Evolutionary conservation across 2,113 vertebrate species (phyloP).

Genomic region (Pogonocichla stellata): DNA sequence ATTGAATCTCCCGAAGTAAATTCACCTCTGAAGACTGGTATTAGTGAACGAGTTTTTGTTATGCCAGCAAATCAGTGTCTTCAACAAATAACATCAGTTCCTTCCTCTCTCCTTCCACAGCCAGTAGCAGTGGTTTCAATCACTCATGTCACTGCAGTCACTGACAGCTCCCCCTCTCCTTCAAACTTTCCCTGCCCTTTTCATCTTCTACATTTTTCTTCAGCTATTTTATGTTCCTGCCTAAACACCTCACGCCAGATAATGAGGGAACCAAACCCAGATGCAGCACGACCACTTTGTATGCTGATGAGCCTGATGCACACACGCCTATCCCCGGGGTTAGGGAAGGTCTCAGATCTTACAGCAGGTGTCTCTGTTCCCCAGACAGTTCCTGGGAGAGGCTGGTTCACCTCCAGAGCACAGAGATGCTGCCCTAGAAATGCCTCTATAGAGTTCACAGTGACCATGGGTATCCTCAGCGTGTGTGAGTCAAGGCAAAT

Average conservation of each 20-base stretch:
- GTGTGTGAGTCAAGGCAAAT: accelerated
- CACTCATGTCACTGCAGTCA: not conserved
- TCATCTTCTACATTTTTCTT: not conserved
- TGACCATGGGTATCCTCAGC: not conserved
- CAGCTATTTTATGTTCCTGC: not conserved
- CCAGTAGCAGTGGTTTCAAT: not conserved
- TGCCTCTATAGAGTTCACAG: no score
- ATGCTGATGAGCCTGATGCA: not conserved
- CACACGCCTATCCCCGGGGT: accelerated
- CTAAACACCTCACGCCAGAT: not conserved
- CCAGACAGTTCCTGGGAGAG: not conserved
- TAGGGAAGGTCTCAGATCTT: not conserved
- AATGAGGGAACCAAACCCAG: not conserved
- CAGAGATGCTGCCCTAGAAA: not conserved
- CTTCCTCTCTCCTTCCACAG: not conserved
- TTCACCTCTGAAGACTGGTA: accelerated
- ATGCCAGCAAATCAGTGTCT: not conserved
- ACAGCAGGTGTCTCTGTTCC: not conserved
- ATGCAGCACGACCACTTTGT: not conserved
- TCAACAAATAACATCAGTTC: not conserved
- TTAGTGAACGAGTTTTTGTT: not conserved
- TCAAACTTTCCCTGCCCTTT: not conserved
- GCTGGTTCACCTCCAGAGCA: not conserved
- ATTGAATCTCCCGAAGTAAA: not conserved
- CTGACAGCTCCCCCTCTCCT: not conserved